These are phyloP conservation scores for Platysternon megacephalum DNA, from an alignment of 2,113 vertebrate species.

Conservation along the genomic window DNA sequence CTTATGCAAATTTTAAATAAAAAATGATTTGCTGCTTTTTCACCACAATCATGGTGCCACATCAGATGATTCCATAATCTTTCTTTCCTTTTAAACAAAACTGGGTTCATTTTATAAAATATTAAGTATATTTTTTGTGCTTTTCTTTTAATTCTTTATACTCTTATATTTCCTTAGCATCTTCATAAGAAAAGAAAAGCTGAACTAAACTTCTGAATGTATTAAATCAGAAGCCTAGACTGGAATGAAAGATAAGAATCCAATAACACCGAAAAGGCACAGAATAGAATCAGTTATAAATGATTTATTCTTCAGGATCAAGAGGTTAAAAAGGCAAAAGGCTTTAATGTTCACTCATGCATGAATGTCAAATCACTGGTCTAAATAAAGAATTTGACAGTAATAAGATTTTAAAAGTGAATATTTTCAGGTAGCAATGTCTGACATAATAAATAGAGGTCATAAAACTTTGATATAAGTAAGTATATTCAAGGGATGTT, in stretches of 20 bases:
- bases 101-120: not conserved
- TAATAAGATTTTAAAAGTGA: constrained; percentile 76
- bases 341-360: constrained; percentile 72
- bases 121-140: not conserved
- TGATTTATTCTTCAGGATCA: constrained; percentile 76
- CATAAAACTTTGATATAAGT: constrained; percentile 69
- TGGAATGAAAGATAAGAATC: constrained; percentile 75
- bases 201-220: constrained; percentile 47
- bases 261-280: constrained; percentile 70
- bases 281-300: constrained; percentile 72
- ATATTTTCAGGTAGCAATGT: constrained; percentile 64
- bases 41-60: not conserved
- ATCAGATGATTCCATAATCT: not conserved
- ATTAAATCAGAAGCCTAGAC: constrained; percentile 65
- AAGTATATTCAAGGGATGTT: constrained; percentile 46
- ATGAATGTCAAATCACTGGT: constrained; percentile 75
- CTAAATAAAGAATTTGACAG: constrained; percentile 73
- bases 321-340: constrained; percentile 80
- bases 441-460: constrained; percentile 70
- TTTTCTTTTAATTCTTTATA: constrained; percentile 2
- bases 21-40: not conserved
- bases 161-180: constrained; percentile 19
- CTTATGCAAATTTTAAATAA: not conserved
- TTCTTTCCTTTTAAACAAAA: constrained; percentile 27
- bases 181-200: constrained; percentile 52